phyloP scores from a whole-genome alignment of 2,797 vertebrate genomes.

The Melanogrammus aeglefinus region DNA sequence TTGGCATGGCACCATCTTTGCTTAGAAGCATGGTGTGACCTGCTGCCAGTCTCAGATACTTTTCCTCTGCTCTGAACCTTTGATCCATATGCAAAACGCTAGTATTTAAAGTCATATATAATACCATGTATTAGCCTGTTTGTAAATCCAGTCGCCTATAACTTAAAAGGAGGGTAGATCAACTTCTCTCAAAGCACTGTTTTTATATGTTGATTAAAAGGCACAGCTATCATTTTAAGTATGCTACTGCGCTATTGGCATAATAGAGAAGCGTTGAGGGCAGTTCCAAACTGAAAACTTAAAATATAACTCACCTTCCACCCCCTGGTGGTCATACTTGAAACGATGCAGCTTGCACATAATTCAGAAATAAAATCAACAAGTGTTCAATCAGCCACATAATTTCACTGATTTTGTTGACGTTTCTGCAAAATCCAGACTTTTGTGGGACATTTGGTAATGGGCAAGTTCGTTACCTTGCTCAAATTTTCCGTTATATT shows the following conservation, averaged over 20 bases:
- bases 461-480: neutral
- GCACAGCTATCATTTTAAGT: neutral
- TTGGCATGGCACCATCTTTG: constrained; percentile 33
- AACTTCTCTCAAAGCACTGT: neutral
- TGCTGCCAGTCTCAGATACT: constrained; percentile 27
- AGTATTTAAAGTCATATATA: neutral
- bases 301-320: neutral
- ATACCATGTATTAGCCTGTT: neutral
- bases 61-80: neutral
- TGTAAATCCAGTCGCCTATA: neutral
- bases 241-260: neutral
- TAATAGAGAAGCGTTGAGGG: neutral
- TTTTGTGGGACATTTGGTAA: neutral
- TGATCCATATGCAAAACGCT: neutral
- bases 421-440: neutral
- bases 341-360: neutral
- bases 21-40: constrained; percentile 41
- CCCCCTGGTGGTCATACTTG: neutral
- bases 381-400: neutral
- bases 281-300: neutral
- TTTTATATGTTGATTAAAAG: neutral
- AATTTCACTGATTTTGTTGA: neutral
- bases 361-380: neutral
- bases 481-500: neutral
- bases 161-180: neutral